Conservation (phyloP, 1,140 invertebrate species). For the Drosophila persimilis region DNA sequence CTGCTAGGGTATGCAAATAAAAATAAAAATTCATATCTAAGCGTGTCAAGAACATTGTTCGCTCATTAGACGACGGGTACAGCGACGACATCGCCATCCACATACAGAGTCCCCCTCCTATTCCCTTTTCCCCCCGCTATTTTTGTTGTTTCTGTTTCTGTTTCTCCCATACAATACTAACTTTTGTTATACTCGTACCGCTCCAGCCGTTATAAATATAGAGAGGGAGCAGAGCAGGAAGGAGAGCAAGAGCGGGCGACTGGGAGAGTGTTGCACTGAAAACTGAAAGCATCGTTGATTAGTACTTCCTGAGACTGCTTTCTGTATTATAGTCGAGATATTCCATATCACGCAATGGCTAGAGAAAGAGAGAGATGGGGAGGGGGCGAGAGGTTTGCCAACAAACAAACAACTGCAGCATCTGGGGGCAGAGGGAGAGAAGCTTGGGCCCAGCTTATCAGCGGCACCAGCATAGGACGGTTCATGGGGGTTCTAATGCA, state of each 20-base stretch:
- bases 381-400: conserved; percentile 56
- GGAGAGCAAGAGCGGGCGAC: too few species aligned
- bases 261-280: conserved; percentile 14
- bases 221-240: conserved; percentile 20
- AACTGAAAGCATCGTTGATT: conserved; percentile 62
- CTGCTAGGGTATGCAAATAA: not conserved
- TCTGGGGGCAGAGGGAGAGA: conserved; percentile 18
- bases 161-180: conserved; percentile 50
- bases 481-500: not conserved
- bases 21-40: conserved; percentile 60
- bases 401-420: conserved; percentile 51
- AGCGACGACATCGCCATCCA: conserved; percentile 26
- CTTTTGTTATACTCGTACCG: conserved; percentile 52
- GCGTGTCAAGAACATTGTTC: conserved; percentile 80
- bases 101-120: conserved; percentile 8
- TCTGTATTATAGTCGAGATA: conserved; percentile 40
- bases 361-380: conserved; percentile 20
- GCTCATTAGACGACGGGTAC: conserved; percentile 58
- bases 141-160: conserved; percentile 29
- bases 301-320: conserved; percentile 77
- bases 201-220: conserved; percentile 29
- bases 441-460: conserved; percentile 55
- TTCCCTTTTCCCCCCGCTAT: not conserved
- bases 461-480: not conserved
- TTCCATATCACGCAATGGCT: conserved; percentile 41